A percentile compares a stretch with the other conserved stretches of the same genome.
These are phyloP conservation scores for Mirza zaza DNA, from an alignment of 2,113 vertebrate genomes.

Conservation along the genomic window DNA sequence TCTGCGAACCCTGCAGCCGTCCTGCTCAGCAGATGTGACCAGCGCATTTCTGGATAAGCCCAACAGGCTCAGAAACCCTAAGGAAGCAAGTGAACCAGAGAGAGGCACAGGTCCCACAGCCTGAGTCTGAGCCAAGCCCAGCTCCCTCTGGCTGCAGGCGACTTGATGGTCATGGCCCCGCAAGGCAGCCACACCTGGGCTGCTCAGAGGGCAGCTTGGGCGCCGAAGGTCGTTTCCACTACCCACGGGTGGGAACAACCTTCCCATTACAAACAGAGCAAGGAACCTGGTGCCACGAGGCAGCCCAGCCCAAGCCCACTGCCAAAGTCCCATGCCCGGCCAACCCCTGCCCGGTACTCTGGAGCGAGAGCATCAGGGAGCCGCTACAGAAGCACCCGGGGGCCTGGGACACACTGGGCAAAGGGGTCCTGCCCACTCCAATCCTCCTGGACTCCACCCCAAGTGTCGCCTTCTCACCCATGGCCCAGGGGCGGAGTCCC, in stretches of 20 bases:
- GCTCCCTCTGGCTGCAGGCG: neutral
- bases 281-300: neutral
- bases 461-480: conserved; percentile 67
- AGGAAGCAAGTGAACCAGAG: neutral
- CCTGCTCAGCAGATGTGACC: neutral
- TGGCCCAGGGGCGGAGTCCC: neutral
- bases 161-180: neutral
- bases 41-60: neutral
- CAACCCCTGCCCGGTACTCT: neutral
- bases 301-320: accelerated
- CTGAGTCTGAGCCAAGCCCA: neutral
- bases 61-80: neutral
- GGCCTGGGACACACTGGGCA: neutral
- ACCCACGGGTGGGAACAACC: neutral
- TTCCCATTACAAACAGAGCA: neutral
- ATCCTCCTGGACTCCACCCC: neutral
- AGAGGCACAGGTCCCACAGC: neutral
- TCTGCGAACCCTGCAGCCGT: accelerated
- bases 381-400: neutral
- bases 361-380: neutral
- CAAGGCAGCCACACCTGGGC: neutral
- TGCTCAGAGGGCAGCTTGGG: accelerated
- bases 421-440: conserved; percentile 35
- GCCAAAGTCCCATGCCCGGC: accelerated
- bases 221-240: accelerated